Conservation (phyloP, 2,113 vertebrate species). For the Lophochroa leadbeateri region DNA sequence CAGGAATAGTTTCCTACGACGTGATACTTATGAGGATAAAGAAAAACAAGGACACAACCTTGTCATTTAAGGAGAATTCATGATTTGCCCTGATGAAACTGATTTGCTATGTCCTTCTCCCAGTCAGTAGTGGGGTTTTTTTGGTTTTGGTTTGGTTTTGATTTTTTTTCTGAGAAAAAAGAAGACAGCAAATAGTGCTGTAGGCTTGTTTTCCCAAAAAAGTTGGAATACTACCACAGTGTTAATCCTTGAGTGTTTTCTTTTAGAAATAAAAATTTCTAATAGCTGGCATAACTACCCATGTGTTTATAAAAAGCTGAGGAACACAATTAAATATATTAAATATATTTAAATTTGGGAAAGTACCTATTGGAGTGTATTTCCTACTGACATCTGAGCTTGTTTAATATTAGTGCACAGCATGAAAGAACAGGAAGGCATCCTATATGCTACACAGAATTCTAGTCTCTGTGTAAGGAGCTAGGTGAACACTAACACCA, state of each 20-base stretch:
- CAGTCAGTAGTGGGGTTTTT: neutral
- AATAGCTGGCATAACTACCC: neutral
- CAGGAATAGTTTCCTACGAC: neutral
- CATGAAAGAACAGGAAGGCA: neutral
- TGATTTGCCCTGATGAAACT: neutral
- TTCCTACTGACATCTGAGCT: neutral
- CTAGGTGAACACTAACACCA: neutral
- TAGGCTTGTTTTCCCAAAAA: neutral
- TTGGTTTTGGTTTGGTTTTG: neutral
- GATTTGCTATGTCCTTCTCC: neutral
- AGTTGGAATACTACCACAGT: neutral
- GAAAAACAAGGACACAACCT: neutral
- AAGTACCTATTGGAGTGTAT: neutral
- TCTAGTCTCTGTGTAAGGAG: neutral
- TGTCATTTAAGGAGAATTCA: neutral
- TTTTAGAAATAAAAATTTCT: neutral
- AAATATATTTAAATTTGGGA: neutral
- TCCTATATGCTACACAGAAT: neutral
- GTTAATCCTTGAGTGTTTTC: neutral
- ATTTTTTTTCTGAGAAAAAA: neutral
- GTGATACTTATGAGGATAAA: neutral
- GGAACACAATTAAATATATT: neutral
- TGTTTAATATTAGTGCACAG: neutral
- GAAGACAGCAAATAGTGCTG: neutral
- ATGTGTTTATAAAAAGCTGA: neutral